These are phyloP conservation scores for Sinocyclocheilus grahami DNA, from an alignment of 2,113 vertebrate genomes.

Conservation along the genomic window DNA sequence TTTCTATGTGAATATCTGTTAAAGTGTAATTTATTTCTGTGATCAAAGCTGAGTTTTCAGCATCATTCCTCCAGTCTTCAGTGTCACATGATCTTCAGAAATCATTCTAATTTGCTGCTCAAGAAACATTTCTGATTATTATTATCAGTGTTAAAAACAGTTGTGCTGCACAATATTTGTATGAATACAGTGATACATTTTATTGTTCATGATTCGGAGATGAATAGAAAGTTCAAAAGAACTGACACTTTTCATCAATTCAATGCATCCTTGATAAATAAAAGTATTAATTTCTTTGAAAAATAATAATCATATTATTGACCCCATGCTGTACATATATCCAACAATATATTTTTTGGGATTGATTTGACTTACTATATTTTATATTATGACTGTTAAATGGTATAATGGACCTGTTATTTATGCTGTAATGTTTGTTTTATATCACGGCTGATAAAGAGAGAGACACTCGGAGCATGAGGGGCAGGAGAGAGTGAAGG, in stretches of 20 bases:
- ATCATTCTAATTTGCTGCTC: no score
- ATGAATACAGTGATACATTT: not conserved
- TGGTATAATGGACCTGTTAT: not conserved
- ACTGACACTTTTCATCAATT: not conserved
- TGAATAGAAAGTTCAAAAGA: not conserved
- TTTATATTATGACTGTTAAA: not conserved
- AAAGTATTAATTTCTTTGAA: not conserved
- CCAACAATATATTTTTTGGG: not conserved
- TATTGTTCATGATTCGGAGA: not conserved
- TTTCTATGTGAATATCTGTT: no score
- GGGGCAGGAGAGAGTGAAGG: constrained; percentile 8
- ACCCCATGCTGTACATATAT: no score
- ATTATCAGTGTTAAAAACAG: no score
- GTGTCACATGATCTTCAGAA: no score
- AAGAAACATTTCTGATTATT: no score
- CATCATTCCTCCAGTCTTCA: no score
- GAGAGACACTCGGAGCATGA: constrained; percentile 36
- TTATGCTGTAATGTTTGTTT: not conserved
- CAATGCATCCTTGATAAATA: not conserved
- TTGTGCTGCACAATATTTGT: not conserved
- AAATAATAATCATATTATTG: not conserved
- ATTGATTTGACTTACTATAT: not conserved
- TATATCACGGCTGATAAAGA: constrained; percentile 2
- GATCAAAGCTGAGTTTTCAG: no score
- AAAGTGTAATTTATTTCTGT: not conserved